phyloP scores from a whole-genome alignment of 1,140 invertebrate species.

The Chironomus tepperi region DNA sequence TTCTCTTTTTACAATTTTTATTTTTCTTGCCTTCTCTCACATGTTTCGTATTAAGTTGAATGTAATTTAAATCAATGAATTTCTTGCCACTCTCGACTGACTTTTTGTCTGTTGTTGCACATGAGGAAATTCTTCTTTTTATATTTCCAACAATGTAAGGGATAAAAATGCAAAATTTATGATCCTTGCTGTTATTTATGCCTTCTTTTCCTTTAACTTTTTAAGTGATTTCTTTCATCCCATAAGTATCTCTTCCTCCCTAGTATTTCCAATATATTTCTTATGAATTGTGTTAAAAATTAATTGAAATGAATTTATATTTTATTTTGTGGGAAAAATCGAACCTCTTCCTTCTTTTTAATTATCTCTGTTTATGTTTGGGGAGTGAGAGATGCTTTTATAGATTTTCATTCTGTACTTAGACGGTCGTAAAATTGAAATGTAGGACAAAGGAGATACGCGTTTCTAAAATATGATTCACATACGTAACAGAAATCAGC shows the following conservation, averaged over 20 bases:
- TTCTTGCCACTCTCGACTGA: neutral
- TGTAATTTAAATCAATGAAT: neutral
- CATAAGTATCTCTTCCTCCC: neutral
- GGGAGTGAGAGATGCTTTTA: too few species aligned
- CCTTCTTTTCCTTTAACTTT: neutral
- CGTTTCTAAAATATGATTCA: too few species aligned
- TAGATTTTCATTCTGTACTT: too few species aligned
- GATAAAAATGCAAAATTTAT: conserved; percentile 9
- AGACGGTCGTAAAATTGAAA: too few species aligned
- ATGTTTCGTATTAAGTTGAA: neutral
- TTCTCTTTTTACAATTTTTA: too few species aligned
- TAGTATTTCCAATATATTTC: too few species aligned
- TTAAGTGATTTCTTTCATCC: neutral
- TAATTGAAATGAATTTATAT: neutral
- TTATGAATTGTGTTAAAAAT: neutral
- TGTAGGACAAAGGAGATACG: too few species aligned
- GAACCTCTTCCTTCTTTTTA: too few species aligned
- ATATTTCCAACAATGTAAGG: neutral
- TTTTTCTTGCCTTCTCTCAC: neutral
- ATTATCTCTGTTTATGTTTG: too few species aligned
- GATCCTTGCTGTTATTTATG: conserved; percentile 2
- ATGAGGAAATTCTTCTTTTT: neutral
- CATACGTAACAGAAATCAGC: too few species aligned
- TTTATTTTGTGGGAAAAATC: neutral
- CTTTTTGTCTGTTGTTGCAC: neutral